Evolutionary conservation across 64 coral and sea anemone species (phyloP), one percentile per base, ranked within the genome.

Genomic region (Pocillopora verrucosa): DNA sequence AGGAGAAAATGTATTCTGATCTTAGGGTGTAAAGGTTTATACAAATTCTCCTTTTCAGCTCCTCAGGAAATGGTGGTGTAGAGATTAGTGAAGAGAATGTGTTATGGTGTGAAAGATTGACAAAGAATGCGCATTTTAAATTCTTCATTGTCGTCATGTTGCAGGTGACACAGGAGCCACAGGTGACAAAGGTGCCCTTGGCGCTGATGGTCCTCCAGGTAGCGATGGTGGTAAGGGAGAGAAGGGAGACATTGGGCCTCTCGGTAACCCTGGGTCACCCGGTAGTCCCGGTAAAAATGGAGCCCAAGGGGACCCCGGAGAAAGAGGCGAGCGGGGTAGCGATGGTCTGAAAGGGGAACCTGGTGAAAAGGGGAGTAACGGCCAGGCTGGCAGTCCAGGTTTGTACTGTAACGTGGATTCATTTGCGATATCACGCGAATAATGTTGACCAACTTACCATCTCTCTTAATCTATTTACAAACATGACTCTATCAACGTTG

Each of bases 111-210:
- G 30, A 30, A 30, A 30, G 30, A 30, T 30, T 30, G 30, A 30
- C 30, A 30, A 30, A 30, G 30, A 30, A 30, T 30, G 30, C 30
- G 30, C 30, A 51, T 51, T 7, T 51, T 51, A 51, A 51, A 51
- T 51, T 7, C 3, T 65, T 90, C 61, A 57, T 36, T 36, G 80
- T 34, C 65, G 56, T 17, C 85, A 85, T 45, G 67, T 67, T 7
- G 75, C 80, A 41, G 91, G 91, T 82, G 85, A 88, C 10, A 88
- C 80, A 34, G 80, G 80, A 83, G 19, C 30, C 59, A 11, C 2
- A 83, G 80, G 80, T 30, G 80, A 83, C 36, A n/a, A 26, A 24
- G 80, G 80, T 64, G 10, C 9, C 16, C 5, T 11, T 24, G 80
- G 80, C 25, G 2, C 16, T n/a, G 57, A 14, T 17, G 80, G 80